Base-by-base conservation (phyloP, 2,113 vertebrate species). In the Notechis scutatus region DNA sequence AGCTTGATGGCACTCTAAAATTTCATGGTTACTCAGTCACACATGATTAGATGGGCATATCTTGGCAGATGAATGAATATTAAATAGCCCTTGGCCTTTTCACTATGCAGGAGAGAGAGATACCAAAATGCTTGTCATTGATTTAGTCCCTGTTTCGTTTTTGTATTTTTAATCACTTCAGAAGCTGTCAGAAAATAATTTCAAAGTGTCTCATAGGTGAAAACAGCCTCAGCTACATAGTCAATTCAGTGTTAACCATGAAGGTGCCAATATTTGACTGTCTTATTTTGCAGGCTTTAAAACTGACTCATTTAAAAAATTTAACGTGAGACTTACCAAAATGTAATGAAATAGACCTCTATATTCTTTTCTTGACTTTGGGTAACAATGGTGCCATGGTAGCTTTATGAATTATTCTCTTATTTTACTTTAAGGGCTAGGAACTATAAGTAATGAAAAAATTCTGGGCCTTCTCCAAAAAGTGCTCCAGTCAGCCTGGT, bases 101-200 rank as follows among this genome's bases (percentile, higher is more conserved):
- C 91, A 59, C 45, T 92, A 39, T 59, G 92, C 94, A 92, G 88
- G 81, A 45, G n/a, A 93, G 88, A 95, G 61, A 95, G 29, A 95
- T 87, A 90, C 85, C 92, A 96, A 91, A 95, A 94, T 85, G 86
- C 69, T 93, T 95, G 64, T 81, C 91, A 86, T 92, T 87, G 45
- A 96, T 96, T 96, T 93, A 95, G 92, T 92, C 81, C 47, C 52
- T 91, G 87, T 93, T 93, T 96, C 95, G 88, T 90, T 94, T 92
- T 91, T 91, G 90, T 96, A 97, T 96, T 97, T 42, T 97, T 94
- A 96, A 96, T 96, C 96, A 92, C 92, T 96, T 90, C 52, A 91
- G 87, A 85, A 96, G 89, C 64, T 96, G 89, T 94, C 94, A 95
- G 95, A 96, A 96, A 97, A 96, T 86, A 95, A 96, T 95, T 94